A percentile compares a stretch with the other conserved stretches of the same genome.
phyloP scores from a whole-genome alignment of 2,113 vertebrate species.

The Tetrax tetrax region DNA sequence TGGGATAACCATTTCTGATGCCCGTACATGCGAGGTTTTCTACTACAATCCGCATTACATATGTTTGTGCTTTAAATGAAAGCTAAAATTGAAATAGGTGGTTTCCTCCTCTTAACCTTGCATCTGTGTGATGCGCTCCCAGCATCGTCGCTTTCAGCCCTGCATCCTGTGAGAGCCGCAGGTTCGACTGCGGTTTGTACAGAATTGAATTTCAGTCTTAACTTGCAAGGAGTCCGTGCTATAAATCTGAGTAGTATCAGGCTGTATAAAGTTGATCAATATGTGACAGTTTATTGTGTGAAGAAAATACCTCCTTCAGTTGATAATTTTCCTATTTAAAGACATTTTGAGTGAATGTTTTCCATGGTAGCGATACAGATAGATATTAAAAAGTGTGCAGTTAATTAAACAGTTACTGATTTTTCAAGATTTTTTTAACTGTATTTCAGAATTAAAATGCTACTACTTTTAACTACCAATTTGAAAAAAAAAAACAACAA shows the following conservation, averaged over 20 bases:
- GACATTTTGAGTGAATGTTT: not conserved
- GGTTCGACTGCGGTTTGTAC: not conserved
- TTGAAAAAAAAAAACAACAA: not conserved
- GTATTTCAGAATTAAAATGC: not conserved
- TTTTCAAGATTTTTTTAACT: not conserved
- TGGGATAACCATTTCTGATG: not conserved
- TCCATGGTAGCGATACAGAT: not conserved
- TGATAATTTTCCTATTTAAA: not conserved
- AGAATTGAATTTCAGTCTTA: not conserved
- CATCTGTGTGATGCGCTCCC: not conserved
- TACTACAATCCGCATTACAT: not conserved
- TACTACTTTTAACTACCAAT: not conserved
- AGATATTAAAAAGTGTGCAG: not conserved
- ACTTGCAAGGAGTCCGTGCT: not conserved
- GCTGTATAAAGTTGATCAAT: not conserved
- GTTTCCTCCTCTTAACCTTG: not conserved
- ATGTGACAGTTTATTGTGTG: not conserved
- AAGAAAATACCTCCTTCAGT: not conserved
- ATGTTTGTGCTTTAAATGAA: not conserved
- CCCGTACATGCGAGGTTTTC: accelerated
- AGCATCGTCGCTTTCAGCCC: not conserved
- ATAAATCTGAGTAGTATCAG: not conserved
- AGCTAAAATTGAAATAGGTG: not conserved
- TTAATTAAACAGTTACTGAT: not conserved
- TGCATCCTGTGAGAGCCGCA: not conserved